Conservation (phyloP, 2,888 invertebrate genomes). For the Eumacrocentrus americanus region DNA sequence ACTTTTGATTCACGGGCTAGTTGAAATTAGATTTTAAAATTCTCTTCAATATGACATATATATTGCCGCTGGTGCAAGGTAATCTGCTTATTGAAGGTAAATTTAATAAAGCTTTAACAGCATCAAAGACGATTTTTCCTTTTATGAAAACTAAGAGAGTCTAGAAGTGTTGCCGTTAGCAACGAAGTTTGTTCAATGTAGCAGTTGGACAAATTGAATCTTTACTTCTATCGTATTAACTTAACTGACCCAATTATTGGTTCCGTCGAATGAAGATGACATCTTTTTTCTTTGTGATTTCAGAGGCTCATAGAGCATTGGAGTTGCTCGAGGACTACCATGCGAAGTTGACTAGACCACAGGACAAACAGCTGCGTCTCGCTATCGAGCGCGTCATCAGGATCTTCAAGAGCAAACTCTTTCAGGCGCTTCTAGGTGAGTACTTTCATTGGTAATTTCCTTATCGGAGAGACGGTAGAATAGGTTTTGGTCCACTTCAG, state of each 20-base stretch:
- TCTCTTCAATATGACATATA: neutral
- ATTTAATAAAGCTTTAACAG: constrained; percentile 42
- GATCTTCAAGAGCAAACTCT: constrained; percentile 97
- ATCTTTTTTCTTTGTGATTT: no score
- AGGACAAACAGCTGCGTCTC: constrained; percentile 92
- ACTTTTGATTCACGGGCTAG: no score
- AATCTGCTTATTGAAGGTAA: constrained; percentile 43
- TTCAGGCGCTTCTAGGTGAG: constrained; percentile 97
- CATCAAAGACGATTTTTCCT: constrained; percentile 26
- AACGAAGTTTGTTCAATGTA: neutral
- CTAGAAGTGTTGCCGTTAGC: neutral
- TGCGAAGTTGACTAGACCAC: constrained; percentile 89
- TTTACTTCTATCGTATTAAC: neutral
- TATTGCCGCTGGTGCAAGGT: constrained; percentile 32
- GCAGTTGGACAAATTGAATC: neutral
- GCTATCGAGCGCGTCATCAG: constrained; percentile 98
- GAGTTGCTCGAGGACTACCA: constrained; percentile 99
- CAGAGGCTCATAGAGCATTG: constrained; percentile 97
- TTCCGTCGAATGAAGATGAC: no score
- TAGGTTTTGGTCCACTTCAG: neutral
- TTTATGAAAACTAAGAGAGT: constrained; percentile 35
- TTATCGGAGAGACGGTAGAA: no score
- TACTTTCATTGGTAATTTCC: no score
- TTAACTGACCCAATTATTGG: no score
- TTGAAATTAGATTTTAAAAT: no score